These are phyloP conservation scores for Hydroisotoma schaefferi DNA, from an alignment of 2,888 invertebrate species.

Conservation along the genomic window DNA sequence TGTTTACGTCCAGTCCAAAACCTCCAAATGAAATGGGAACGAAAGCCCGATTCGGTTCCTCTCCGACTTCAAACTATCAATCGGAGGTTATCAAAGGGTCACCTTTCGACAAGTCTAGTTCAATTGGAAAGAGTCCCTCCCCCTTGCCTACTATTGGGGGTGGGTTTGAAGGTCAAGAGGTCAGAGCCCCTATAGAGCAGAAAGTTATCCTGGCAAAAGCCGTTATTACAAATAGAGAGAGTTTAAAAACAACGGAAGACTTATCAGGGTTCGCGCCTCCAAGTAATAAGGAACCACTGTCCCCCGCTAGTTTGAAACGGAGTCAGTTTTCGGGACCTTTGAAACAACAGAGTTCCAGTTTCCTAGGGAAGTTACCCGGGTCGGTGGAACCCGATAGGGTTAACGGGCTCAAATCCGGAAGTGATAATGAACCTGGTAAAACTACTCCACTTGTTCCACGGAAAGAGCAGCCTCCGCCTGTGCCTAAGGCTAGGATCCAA, in stretches of 20 bases:
- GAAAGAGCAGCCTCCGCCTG: background rate
- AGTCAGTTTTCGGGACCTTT: conserved; percentile 5
- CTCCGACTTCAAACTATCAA: conserved; percentile 1
- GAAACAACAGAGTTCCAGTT: background rate
- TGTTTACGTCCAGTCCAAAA: conserved; percentile 42
- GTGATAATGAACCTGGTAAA: background rate
- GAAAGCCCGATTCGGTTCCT: background rate
- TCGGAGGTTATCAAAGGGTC: background rate
- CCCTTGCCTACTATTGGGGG: too few relatives aligned
- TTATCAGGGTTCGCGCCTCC: background rate
- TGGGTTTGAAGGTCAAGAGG: too few relatives aligned
- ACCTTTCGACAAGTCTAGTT: conserved; percentile 11
- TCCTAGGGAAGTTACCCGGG: background rate
- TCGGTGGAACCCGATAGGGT: too few relatives aligned
- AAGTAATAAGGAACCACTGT: background rate
- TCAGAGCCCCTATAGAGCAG: too few relatives aligned
- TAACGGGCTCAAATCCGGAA: too few relatives aligned
- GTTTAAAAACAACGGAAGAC: background rate
- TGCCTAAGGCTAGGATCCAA: background rate
- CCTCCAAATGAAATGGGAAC: background rate
- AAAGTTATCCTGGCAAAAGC: background rate
- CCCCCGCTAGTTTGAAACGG: background rate
- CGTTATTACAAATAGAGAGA: background rate
- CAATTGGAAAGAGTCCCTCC: conserved; percentile 2
- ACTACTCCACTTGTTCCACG: background rate